phyloP scores from a whole-genome alignment of 2,888 invertebrate genomes.

The Metopia argyrocephala region DNA sequence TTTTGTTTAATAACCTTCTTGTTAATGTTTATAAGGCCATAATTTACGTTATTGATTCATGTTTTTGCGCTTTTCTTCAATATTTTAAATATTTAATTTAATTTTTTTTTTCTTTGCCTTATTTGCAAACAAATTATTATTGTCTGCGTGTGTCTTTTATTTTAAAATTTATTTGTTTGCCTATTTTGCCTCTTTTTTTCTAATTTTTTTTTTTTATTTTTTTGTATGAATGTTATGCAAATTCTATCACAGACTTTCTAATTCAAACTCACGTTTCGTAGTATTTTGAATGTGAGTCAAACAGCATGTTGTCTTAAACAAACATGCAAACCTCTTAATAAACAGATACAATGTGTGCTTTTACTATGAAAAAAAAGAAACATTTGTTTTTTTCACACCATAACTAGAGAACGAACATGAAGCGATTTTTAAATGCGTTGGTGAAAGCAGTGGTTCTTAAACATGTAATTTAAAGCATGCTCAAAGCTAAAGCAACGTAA shows the following conservation, averaged over 20 bases:
- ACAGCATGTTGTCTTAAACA: background rate
- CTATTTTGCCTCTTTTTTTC: background rate
- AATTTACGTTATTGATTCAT: background rate
- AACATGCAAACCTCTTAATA: background rate
- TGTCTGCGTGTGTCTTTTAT: background rate
- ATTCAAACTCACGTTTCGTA: constrained; percentile 48
- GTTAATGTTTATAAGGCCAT: background rate
- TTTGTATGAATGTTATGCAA: constrained; percentile 46
- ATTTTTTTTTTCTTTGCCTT: constrained; percentile 2
- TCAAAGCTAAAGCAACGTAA: too few relatives aligned
- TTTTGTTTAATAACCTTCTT: background rate
- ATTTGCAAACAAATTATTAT: background rate
- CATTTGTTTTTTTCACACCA: constrained; percentile 36
- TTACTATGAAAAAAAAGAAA: background rate
- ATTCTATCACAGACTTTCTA: constrained; percentile 58
- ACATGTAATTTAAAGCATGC: background rate
- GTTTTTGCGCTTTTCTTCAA: background rate
- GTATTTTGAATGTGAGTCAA: background rate
- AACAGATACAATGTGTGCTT: too few relatives aligned
- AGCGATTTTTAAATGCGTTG: background rate
- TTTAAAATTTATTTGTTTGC: constrained; percentile 1
- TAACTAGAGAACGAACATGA: constrained; percentile 7
- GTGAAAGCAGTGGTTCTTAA: constrained; percentile 27
- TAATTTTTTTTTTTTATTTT: background rate
- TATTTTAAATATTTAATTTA: background rate